Evolutionary conservation across 37 sponge, comb jelly and placozoan genomes (phyloP).

Genomic region (Oscarella lobularis): DNA sequence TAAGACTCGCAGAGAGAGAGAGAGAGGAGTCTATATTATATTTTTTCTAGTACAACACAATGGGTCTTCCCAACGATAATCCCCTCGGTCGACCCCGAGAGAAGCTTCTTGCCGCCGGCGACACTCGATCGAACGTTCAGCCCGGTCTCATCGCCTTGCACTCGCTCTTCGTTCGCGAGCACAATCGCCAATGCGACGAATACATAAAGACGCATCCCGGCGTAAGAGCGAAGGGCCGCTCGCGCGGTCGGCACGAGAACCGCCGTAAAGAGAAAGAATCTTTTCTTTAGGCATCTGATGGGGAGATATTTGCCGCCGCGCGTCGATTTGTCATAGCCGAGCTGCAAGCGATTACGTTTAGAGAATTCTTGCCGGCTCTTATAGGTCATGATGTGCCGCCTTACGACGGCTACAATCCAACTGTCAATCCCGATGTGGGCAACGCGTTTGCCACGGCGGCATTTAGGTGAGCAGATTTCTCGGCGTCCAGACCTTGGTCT

Average conservation of each 20-base stretch:
- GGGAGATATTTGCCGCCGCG: conserved; percentile 63
- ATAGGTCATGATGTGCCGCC: conserved; percentile 32
- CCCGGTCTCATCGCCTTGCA: conserved; percentile 21
- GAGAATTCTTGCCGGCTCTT: conserved; percentile 59
- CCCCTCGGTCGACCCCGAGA: conserved; percentile 1
- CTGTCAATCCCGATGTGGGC: conserved; percentile 22
- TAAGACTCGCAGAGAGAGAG: too few relatives aligned
- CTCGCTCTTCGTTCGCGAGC: conserved; percentile 17
- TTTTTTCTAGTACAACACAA: neutral
- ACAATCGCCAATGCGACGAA: conserved; percentile 11
- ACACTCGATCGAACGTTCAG: conserved; percentile 11
- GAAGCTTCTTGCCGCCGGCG: conserved; percentile 16
- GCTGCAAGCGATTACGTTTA: conserved; percentile 65
- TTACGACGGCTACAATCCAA: conserved; percentile 38
- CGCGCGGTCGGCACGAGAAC: too few relatives aligned
- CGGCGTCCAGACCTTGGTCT: neutral
- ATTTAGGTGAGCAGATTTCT: conserved; percentile 16
- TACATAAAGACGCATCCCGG: neutral
- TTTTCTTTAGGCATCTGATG: conserved; percentile 36
- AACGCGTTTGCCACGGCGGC: conserved; percentile 48
- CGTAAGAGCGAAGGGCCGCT: neutral
- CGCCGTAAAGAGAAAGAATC: too few relatives aligned
- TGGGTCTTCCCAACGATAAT: neutral
- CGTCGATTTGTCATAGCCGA: conserved; percentile 72
- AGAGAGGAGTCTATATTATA: too few relatives aligned